These are phyloP conservation scores for Acropora tenuis DNA, from an alignment of 64 coral and sea anemone genomes.

Conservation along the genomic window DNA sequence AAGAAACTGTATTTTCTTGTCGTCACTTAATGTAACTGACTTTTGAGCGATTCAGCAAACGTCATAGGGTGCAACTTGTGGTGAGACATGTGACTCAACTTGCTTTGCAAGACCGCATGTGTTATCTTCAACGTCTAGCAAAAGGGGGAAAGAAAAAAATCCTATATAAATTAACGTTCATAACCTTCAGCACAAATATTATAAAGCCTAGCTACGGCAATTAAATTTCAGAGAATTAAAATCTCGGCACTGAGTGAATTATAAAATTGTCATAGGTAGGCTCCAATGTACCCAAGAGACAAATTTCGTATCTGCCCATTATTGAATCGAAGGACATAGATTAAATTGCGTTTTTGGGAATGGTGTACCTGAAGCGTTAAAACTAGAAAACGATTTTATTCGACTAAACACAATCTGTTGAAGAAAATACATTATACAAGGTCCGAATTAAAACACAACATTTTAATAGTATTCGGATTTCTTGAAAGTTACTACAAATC, in stretches of 20 bases:
- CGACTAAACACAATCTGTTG: constrained; percentile 3
- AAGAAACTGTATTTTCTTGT: constrained; percentile 43
- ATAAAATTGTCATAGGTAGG: constrained; percentile 18
- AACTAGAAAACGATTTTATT: constrained; percentile 12
- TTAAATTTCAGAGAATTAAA: constrained; percentile 14
- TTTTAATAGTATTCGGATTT: not conserved
- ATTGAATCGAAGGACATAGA: not conserved
- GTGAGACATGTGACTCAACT: not conserved
- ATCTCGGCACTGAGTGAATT: not conserved
- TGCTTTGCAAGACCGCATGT: not conserved
- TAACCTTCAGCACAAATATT: not conserved
- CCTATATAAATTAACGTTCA: not conserved
- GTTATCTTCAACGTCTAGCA: not conserved
- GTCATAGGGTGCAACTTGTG: constrained; percentile 40
- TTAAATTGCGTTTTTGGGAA: not conserved
- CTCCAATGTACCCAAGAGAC: constrained; percentile 19
- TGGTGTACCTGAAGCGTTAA: not conserved
- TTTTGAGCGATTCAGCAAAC: not conserved
- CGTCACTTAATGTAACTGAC: constrained; percentile 25
- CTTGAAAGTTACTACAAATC: not conserved
- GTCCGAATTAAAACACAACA: constrained; percentile 2
- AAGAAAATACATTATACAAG: constrained; percentile 8
- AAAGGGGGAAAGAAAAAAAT: not conserved
- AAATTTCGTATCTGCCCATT: constrained; percentile 4
- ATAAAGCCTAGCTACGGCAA: not conserved